These are phyloP conservation scores for Aphyosemion australe DNA, from an alignment of 2,113 vertebrate species.

Conservation along the genomic window DNA sequence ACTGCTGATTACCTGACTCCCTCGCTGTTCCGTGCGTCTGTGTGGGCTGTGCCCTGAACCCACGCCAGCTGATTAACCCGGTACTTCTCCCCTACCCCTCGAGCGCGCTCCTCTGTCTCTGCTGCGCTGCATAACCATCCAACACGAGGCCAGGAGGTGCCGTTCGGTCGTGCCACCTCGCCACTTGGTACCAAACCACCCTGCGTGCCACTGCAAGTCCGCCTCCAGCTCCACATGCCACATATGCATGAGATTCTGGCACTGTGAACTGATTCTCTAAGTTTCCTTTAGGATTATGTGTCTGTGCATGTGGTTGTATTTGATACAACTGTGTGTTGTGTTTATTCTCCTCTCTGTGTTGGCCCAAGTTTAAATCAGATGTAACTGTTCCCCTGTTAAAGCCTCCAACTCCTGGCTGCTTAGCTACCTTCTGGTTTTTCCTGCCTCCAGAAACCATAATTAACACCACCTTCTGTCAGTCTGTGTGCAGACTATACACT, in stretches of 20 bases:
- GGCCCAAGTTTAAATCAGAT: slow-evolving; percentile 59
- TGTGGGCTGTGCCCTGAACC: slow-evolving; percentile 89
- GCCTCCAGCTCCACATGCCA: slow-evolving; percentile 53
- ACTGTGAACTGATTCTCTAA: slow-evolving; percentile 44
- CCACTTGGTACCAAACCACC: slow-evolving; percentile 67
- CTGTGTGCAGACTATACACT: slow-evolving; percentile 43
- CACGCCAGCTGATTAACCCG: slow-evolving; percentile 88
- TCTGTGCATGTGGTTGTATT: slow-evolving; percentile 19
- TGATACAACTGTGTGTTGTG: slow-evolving; percentile 28
- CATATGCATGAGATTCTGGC: slow-evolving; percentile 52
- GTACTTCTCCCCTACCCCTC: slow-evolving; percentile 81
- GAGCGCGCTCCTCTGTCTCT: slow-evolving; percentile 77
- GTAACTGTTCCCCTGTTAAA: slow-evolving; percentile 58
- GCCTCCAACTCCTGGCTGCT: slow-evolving; percentile 54
- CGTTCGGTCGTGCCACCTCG: slow-evolving; percentile 63
- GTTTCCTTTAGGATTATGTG: slow-evolving; percentile 55
- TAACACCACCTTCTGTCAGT: slow-evolving; percentile 72
- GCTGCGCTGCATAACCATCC: slow-evolving; percentile 72
- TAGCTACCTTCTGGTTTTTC: slow-evolving; percentile 61
- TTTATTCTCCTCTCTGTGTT: slow-evolving; percentile 41
- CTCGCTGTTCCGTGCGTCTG: slow-evolving; percentile 88
- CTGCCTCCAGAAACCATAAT: slow-evolving; percentile 69
- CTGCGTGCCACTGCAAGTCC: slow-evolving; percentile 46
- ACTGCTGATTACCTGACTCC: slow-evolving; percentile 87
- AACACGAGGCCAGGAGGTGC: slow-evolving; percentile 58